Evolutionary conservation across 2,113 vertebrate genomes (phyloP), one percentile per base, ranked within the genome.

Genomic region (Canis aureus): DNA sequence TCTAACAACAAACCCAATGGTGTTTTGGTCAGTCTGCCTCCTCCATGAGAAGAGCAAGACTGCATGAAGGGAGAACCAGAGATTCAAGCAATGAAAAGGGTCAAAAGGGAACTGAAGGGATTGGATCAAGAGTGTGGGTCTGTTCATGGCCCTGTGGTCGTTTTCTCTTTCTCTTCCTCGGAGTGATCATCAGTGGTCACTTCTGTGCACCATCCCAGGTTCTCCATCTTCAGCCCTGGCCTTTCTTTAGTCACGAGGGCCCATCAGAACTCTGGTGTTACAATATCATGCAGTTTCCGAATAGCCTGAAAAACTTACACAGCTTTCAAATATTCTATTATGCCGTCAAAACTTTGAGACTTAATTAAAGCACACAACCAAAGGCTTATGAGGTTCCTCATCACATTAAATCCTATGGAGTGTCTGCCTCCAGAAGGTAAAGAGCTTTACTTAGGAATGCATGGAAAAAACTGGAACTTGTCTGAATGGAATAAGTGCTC

Each of bases 101-200:
- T 29, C 59, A 57, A 67, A 86, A 80, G 55, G 64, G 15, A 6
- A 35, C 25, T 5, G 9, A 76, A 80, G 20, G 20, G 27, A 57
- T 3, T 10, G 11, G 22, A n/a, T 59, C 5, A 15, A 51, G 49
- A 55, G 59, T 23, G 1, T 62, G 27, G 51, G 57, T 38, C 89
- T 7, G 11, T 35, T 62, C 12, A 3, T 0, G 8, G 53, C 13
- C 29, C 51, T 2, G 0, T 1, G 11, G 16, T 49, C 62, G 27
- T 81, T 89, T 89, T 64, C 60, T 90, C 32, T 57, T 67, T 32
- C 35, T 81, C 38, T 82, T 95, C 32, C 59, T 93, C 25, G 9
- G 49, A 73, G 22, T 2, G 1, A 2, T 67, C 51, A 43, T 25
- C 81, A 59, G 2, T 3, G 0, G 3, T 62, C n/a, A n/a, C 51